These are phyloP conservation scores for Abscondita cerata DNA, from an alignment of 2,888 invertebrate species.

Conservation along the genomic window DNA sequence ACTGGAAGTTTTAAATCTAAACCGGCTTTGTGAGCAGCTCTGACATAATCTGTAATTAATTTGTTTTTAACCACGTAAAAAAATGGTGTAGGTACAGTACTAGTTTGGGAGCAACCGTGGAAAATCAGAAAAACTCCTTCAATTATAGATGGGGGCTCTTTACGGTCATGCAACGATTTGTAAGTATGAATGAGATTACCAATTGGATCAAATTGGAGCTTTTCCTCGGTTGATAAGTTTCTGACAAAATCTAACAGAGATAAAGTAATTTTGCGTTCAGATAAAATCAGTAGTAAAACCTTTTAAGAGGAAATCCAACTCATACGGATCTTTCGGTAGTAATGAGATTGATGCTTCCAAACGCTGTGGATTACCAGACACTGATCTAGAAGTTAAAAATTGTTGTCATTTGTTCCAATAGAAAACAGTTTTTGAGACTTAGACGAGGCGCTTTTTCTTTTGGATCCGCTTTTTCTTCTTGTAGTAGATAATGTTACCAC, in stretches of 20 bases:
- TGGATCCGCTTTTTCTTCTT: neutral
- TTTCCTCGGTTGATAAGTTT: slow-evolving; percentile 10
- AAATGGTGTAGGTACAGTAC: slow-evolving; percentile 49
- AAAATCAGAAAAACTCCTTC: slow-evolving; percentile 58
- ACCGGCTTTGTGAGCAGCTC: slow-evolving; percentile 54
- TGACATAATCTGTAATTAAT: slow-evolving; percentile 47
- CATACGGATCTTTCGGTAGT: slow-evolving; percentile 32
- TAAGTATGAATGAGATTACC: slow-evolving; percentile 41
- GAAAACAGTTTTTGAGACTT: neutral
- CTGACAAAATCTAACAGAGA: slow-evolving; percentile 14
- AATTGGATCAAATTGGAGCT: slow-evolving; percentile 49
- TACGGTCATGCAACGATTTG: slow-evolving; percentile 8
- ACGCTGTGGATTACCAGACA: neutral
- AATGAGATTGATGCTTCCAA: neutral
- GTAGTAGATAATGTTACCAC: neutral
- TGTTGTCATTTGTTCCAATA: neutral
- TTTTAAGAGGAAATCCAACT: slow-evolving; percentile 42
- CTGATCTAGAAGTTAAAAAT: neutral
- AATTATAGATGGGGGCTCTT: slow-evolving; percentile 33
- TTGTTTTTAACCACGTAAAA: no score
- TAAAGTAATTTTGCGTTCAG: neutral
- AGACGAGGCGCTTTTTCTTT: slow-evolving; percentile 2
- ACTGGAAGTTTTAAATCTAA: slow-evolving; percentile 59
- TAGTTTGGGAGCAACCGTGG: slow-evolving; percentile 58
- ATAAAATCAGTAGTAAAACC: slow-evolving; percentile 35